Evolutionary conservation across 2,888 invertebrate species (phyloP), one percentile per base, ranked within the genome.

Genomic region (Altica lythri): DNA sequence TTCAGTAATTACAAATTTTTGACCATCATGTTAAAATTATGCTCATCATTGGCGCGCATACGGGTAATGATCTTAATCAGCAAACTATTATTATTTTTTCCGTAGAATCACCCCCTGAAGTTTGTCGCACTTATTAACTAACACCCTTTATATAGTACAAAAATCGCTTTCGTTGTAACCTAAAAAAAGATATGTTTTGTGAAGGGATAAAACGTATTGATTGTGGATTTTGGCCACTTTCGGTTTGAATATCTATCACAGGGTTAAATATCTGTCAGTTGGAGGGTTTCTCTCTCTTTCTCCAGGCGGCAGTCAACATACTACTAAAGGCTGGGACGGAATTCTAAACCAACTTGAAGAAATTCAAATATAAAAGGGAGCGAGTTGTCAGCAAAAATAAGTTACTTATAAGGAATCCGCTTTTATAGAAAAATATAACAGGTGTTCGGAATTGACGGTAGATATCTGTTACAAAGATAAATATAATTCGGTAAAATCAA

Each of bases 231-330:
- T 50, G 55, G 50, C 50, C 46, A 50, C 55, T 55, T 55, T 45
- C 45, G 40, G 35, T 25, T 62, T 57, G 65, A 67, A 67, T 67
- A 69, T 69, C 68, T 64, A 68, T 69, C 68, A 68, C 64, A 55
- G 60, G 66, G 65, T 68, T 68, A 69, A 69, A 68, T 68, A 66
- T 67, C 66, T 68, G 69, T 68, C 68, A 66, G 57, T 52, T 53
- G 55, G 61, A 61, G 57, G 62, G 59, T 61, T 59, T 60, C 59
- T 45, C 53, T 53, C 51, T 55, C 60, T 59, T 19, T 10, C 17
- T 29, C 37, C 1, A 10, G 50, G 52, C 32, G 40, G 4, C 38
- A 12, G 19, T 12, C 25, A n/a, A n/a, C 40, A n/a, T 40, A 17
- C 35, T 16, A 35, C 9, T 40, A 22, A n/a, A 30, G 22, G 49